A percentile compares a stretch with the other conserved stretches of the same genome.
Evolutionary conservation across 2,888 invertebrate species (phyloP).

Genomic region (Neocrepidodera transversa): DNA sequence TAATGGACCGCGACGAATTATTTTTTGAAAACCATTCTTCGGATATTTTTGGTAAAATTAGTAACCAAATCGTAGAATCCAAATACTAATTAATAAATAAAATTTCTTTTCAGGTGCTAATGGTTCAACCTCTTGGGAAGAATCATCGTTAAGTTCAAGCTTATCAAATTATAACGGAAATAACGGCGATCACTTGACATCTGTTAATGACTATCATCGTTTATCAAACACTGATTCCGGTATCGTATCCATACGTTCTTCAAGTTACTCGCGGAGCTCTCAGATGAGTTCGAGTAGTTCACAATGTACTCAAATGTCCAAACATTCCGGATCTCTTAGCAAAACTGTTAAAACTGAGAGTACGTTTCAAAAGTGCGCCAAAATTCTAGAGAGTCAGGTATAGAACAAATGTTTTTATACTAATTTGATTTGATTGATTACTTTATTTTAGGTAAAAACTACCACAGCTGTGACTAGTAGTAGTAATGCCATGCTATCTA

Average conservation of each 20-base stretch:
- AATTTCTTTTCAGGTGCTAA: slow-evolving; percentile 44
- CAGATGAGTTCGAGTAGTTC: slow-evolving; percentile 66
- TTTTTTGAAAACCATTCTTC: slow-evolving; percentile 55
- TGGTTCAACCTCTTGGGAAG: slow-evolving; percentile 56
- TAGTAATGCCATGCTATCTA: slow-evolving; percentile 46
- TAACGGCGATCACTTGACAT: slow-evolving; percentile 44
- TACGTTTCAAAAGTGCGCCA: slow-evolving; percentile 43
- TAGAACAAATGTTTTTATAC: slow-evolving; percentile 9
- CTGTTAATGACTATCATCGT: slow-evolving; percentile 53
- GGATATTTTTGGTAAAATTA: slow-evolving; percentile 49
- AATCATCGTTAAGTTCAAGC: slow-evolving; percentile 53
- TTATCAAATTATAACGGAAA: slow-evolving; percentile 52
- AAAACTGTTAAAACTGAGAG: slow-evolving; percentile 51
- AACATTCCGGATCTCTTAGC: slow-evolving; percentile 39
- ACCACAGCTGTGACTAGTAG: slow-evolving; percentile 42
- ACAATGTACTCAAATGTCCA: slow-evolving; percentile 52
- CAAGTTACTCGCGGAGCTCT: slow-evolving; percentile 67
- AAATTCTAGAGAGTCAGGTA: slow-evolving; percentile 40
- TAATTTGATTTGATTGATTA: background rate
- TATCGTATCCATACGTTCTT: slow-evolving; percentile 70
- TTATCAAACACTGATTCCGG: slow-evolving; percentile 64
- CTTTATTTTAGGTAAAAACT: slow-evolving; percentile 20
- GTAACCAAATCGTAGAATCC: background rate
- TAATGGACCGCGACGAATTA: slow-evolving; percentile 63
- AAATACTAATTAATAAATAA: background rate